Conservation (phyloP, 2,113 vertebrate species). For the Pyrgilauda ruficollis region DNA sequence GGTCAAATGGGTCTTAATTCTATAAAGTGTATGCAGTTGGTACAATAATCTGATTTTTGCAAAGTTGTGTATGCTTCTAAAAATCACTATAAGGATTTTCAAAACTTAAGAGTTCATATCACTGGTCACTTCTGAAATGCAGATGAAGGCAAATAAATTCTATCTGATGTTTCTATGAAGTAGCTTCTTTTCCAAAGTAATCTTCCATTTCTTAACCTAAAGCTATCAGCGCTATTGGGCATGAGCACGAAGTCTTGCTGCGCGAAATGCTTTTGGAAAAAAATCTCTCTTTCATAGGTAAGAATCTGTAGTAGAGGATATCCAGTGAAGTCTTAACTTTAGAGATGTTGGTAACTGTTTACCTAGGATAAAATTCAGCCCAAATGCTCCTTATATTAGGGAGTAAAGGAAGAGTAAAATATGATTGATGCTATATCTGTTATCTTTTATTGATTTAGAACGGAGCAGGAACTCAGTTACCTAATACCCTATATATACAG, state of each 20-base stretch:
- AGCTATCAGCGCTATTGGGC: constrained; percentile 85
- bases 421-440: constrained; percentile 77
- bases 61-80: neutral
- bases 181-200: neutral
- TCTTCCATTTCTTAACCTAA: constrained; percentile 77
- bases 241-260: constrained; percentile 93
- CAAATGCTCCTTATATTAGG: constrained; percentile 31
- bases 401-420: constrained; percentile 61
- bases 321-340: neutral
- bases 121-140: neutral
- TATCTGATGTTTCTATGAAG: neutral
- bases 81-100: neutral
- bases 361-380: constrained; percentile 22
- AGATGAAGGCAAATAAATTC: neutral
- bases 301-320: constrained; percentile 60
- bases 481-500: constrained; percentile 75
- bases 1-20: neutral
- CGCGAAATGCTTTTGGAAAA: constrained; percentile 88
- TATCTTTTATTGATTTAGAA: constrained; percentile 85
- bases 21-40: neutral
- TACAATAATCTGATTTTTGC: neutral
- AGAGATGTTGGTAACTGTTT: constrained; percentile 29
- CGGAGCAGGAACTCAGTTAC: constrained; percentile 78
- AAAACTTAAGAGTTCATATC: neutral
- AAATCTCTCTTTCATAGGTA: constrained; percentile 94